A percentile compares a stretch with the other conserved stretches of the same genome.
These are phyloP conservation scores for Ariolimax columbianus DNA, from an alignment of 2,888 invertebrate species.

Conservation along the genomic window DNA sequence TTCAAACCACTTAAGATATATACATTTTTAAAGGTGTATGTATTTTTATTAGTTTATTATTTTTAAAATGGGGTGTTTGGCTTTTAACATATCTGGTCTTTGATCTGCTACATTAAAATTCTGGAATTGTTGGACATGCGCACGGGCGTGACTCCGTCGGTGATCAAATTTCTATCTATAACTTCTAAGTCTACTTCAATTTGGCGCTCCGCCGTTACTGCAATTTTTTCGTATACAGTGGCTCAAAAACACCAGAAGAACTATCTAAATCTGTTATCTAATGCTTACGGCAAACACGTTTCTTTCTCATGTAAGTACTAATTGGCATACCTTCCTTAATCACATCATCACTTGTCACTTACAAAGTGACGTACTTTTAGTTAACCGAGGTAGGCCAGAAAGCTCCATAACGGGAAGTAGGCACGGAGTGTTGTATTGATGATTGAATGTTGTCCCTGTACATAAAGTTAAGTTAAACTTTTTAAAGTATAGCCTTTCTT, in stretches of 20 bases:
- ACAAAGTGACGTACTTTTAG: background rate
- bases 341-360: background rate
- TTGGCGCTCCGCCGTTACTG: background rate
- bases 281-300: background rate
- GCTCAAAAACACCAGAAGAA: background rate
- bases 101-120: conserved; percentile 27
- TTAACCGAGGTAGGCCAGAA: background rate
- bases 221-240: background rate
- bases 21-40: no score
- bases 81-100: no score
- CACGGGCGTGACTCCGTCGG: conserved; percentile 45
- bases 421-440: background rate
- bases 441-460: background rate
- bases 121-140: conserved; percentile 39
- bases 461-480: background rate
- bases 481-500: no score
- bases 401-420: background rate
- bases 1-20: no score
- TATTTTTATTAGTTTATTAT: no score
- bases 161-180: background rate
- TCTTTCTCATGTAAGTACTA: background rate
- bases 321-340: background rate
- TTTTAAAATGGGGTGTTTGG: no score
- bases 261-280: background rate
- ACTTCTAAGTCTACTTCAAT: conserved; percentile 2